These are phyloP conservation scores for Erpobdella octoculata DNA, from an alignment of 2,888 invertebrate species.

Conservation along the genomic window DNA sequence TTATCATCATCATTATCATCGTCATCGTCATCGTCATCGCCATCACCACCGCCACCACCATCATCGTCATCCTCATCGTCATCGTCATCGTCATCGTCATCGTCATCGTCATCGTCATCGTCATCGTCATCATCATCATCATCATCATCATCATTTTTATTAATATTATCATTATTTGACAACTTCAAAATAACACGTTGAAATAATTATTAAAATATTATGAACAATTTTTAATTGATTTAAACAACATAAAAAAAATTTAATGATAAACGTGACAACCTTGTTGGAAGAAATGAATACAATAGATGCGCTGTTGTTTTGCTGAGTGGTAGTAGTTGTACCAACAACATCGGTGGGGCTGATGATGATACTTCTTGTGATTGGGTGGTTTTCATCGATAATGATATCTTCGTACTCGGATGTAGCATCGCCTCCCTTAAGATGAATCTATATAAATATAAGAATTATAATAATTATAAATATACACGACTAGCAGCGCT, in stretches of 20 bases:
- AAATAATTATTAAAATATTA: too few relatives aligned
- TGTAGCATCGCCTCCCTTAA: background rate
- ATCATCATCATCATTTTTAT: slow-evolving; percentile 1
- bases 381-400: background rate
- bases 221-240: too few relatives aligned
- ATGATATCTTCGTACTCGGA: background rate
- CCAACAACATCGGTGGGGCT: too few relatives aligned
- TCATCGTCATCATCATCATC: slow-evolving; percentile 22
- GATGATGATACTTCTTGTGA: background rate
- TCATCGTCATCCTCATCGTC: background rate
- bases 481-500: too few relatives aligned
- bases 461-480: too few relatives aligned
- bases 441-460: background rate
- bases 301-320: too few relatives aligned
- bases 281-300: too few relatives aligned
- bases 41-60: slow-evolving; percentile 15
- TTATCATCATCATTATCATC: slow-evolving; percentile 26
- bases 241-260: too few relatives aligned
- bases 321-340: background rate
- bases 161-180: background rate
- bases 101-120: background rate
- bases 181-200: slow-evolving; percentile 5
- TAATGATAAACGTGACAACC: too few relatives aligned
- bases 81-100: slow-evolving; percentile 19
- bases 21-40: slow-evolving; percentile 16